Conservation (phyloP, 2,888 invertebrate genomes). For the Aleiodes alternator region DNA sequence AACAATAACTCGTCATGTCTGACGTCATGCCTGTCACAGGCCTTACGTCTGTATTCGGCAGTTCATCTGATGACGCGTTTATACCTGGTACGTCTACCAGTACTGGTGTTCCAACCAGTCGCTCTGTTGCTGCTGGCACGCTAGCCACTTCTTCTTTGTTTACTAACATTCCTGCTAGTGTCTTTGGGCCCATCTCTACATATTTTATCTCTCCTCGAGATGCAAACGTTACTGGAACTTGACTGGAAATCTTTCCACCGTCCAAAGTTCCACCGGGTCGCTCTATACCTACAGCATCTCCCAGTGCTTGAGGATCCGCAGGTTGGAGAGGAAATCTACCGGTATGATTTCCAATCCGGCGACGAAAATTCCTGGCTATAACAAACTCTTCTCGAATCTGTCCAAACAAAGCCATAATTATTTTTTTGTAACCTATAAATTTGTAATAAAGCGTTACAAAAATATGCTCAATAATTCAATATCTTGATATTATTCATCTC, state of each 20-base stretch:
- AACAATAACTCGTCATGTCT: too few relatives aligned
- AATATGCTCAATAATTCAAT: background rate
- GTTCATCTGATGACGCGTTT: background rate
- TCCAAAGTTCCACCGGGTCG: background rate
- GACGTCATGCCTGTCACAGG: too few relatives aligned
- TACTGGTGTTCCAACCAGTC: background rate
- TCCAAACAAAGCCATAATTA: background rate
- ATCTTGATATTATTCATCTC: background rate
- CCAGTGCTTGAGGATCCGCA: background rate
- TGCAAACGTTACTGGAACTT: too few relatives aligned
- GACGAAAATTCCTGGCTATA: background rate
- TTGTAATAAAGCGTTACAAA: too few relatives aligned
- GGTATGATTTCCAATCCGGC: background rate
- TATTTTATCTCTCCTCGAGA: background rate
- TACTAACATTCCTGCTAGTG: conserved; percentile 6
- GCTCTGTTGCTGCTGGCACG: background rate
- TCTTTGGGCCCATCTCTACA: background rate
- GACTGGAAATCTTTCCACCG: background rate
- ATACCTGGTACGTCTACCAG: conserved; percentile 1
- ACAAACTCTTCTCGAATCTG: background rate
- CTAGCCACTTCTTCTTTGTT: background rate
- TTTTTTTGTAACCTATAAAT: background rate
- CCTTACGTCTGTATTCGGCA: background rate
- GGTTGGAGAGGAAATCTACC: background rate
- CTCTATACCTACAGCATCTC: background rate